Base-by-base conservation (phyloP, 2,113 vertebrate genomes). In the Anguilla rostrata region DNA sequence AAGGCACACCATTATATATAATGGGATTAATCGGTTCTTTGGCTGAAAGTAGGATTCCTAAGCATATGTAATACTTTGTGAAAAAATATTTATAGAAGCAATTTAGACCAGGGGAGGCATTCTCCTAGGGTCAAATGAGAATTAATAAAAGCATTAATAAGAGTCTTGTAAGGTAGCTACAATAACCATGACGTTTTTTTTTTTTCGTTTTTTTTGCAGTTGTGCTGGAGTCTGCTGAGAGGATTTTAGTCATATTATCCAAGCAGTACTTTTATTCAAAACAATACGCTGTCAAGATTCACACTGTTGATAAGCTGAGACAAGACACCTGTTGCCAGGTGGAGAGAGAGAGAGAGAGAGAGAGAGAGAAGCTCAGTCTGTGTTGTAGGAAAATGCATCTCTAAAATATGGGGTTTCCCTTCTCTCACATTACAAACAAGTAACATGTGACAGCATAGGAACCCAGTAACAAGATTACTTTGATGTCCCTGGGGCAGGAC, bases 11-110 rank as follows among this genome's bases (percentile, higher is more conserved):
- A 82, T 46, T 71, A 75, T 22, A 84, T 43, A 46, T 87, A 63
- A 90, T 3, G 26, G 56, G 85, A 40, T 82, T 22, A 75, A 71
- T 66, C 57, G 11, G 40, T 87, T 81, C 88, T 82, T 90, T 88
- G 20, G 34, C 46, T 14, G n/a, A 57, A n/a, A 34, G n/a, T n/a
- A 29, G n/a, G 8, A 34, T 75, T 75, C 34, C 43, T 20, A 18
- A 43, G 43, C 22, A 39, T 60, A 40, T 79, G 18, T 26, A 63
- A 81, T 1, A 46, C 2, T 71, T 82, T 39, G 39, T 82, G 60
- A 40, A 83, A 83, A 56, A 14, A 66, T n/a, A 82, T 85, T 81
- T 85, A 57, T 12, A 81, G 78, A 81, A 81, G 57, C 18, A 29
- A 63, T 43, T 53, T 66, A 57, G 79, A 81, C 60, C 60, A 66